Evolutionary conservation across 2,888 invertebrate genomes (phyloP).

Genomic region (Norana najaformis): DNA sequence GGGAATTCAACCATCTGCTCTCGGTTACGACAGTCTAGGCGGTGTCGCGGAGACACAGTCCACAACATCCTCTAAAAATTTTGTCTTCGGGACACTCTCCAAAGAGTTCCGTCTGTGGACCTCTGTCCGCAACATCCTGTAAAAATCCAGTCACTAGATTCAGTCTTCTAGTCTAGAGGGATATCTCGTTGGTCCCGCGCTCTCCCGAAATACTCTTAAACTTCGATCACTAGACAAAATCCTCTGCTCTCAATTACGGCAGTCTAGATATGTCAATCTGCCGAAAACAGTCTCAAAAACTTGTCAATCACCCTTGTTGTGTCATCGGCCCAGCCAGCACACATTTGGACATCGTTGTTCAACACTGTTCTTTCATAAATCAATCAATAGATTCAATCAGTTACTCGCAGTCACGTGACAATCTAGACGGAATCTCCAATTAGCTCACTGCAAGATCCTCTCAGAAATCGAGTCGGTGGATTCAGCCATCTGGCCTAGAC

Average conservation of each 20-base stretch:
- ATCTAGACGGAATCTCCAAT: neutral
- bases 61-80: neutral
- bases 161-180: neutral
- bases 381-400: too few relatives aligned
- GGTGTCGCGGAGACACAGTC: neutral
- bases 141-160: neutral
- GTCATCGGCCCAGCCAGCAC: too few relatives aligned
- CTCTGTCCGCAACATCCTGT: too few relatives aligned
- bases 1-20: conserved; percentile 60
- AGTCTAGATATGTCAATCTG: neutral
- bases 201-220: neutral
- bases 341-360: too few relatives aligned
- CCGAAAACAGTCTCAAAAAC: too few relatives aligned
- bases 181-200: neutral
- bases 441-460: neutral
- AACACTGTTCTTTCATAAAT: neutral
- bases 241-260: neutral
- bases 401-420: neutral
- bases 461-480: neutral
- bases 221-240: neutral
- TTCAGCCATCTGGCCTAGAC: neutral
- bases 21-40: conserved; percentile 64
- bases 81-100: neutral
- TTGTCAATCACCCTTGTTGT: too few relatives aligned
- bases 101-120: too few relatives aligned